Conservation (phyloP, 2,797 vertebrate genomes). For the Neosilurus mollespiculum region DNA sequence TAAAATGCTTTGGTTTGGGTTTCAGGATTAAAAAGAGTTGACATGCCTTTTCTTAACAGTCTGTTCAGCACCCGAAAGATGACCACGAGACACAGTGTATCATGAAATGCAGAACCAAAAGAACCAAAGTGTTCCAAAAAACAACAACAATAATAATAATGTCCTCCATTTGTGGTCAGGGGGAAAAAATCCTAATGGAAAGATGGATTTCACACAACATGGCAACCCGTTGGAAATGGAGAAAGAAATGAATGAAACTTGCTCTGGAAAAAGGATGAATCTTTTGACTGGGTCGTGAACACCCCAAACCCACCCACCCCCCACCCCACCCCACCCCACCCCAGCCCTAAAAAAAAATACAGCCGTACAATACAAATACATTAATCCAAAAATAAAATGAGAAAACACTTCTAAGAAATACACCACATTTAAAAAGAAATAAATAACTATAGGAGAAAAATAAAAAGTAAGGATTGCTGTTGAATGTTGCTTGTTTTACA, state of each 20-base stretch:
- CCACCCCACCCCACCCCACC: too few relatives aligned
- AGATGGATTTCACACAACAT: background rate
- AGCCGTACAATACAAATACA: constrained; percentile 62
- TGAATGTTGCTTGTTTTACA: constrained; percentile 32
- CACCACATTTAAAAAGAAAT: constrained; percentile 66
- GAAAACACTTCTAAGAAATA: constrained; percentile 58
- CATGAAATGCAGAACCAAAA: background rate
- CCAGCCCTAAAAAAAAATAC: constrained; percentile 29
- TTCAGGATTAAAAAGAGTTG: background rate
- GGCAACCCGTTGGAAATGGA: too few relatives aligned
- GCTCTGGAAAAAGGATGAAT: background rate
- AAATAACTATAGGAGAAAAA: constrained; percentile 68
- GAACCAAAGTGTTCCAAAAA: background rate
- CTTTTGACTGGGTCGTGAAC: constrained; percentile 32
- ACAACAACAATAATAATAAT: background rate
- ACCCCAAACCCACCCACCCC: too few relatives aligned
- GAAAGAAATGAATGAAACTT: background rate
- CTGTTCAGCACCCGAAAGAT: background rate
- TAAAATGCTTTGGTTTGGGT: background rate
- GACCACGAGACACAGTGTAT: background rate
- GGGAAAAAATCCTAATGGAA: too few relatives aligned
- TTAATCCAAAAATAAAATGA: constrained; percentile 56
- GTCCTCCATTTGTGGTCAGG: background rate
- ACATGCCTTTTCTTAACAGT: background rate
- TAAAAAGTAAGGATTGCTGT: constrained; percentile 19